Evolutionary conservation across 2,113 vertebrate species (phyloP).

Genomic region (Petaurus breviceps): DNA sequence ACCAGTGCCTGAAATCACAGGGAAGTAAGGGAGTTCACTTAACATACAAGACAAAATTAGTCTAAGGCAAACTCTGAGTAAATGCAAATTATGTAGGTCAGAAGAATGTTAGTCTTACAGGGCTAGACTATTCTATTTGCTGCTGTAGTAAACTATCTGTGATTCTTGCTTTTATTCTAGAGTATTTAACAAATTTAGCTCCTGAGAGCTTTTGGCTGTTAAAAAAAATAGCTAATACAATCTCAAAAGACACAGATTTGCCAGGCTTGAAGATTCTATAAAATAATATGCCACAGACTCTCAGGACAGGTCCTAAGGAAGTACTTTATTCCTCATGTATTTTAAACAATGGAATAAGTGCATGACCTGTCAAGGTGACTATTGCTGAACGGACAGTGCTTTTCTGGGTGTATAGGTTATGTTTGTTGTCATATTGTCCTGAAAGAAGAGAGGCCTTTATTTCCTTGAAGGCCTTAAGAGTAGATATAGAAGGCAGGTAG

Average conservation of each 20-base stretch:
- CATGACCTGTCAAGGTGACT: background rate
- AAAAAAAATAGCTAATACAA: background rate
- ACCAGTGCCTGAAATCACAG: background rate
- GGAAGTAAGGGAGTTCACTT: background rate
- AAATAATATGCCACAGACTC: background rate
- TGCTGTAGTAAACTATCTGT: background rate
- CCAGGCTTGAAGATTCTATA: background rate
- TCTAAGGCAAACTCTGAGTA: background rate
- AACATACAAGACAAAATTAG: background rate
- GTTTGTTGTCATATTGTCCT: background rate
- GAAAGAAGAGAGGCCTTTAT: background rate
- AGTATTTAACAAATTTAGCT: background rate
- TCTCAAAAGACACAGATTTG: background rate
- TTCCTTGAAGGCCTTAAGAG: background rate
- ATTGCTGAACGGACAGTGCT: background rate
- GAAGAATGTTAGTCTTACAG: background rate
- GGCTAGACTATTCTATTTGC: background rate
- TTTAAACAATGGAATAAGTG: background rate
- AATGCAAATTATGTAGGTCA: background rate
- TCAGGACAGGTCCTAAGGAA: background rate
- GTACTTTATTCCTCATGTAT: background rate
- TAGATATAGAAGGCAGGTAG: background rate
- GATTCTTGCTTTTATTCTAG: background rate
- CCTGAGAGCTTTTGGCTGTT: background rate
- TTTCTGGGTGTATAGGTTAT: no score